Conservation (phyloP, 2,113 vertebrate species). For the Merops nubicus region DNA sequence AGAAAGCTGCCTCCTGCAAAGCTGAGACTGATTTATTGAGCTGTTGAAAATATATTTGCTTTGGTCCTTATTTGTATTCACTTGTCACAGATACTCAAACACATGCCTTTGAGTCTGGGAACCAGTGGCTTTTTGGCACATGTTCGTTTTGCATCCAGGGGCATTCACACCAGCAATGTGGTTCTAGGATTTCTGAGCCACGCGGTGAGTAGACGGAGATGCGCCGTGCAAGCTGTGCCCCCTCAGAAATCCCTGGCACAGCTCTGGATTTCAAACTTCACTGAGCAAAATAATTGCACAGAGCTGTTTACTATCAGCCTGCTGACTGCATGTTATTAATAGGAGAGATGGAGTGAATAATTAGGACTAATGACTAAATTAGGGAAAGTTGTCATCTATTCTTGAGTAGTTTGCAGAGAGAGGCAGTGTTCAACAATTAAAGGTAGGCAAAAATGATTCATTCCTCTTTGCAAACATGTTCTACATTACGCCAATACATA, state of each 20-base stretch:
- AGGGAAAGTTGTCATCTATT: slow-evolving; percentile 42
- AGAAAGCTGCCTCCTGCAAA: neutral
- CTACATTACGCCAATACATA: neutral
- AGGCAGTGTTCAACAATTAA: neutral
- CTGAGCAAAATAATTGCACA: slow-evolving; percentile 27
- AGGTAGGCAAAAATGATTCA: neutral
- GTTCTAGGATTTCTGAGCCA: neutral
- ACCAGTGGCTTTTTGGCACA: slow-evolving; percentile 34
- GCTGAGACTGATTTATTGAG: neutral
- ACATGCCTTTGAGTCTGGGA: slow-evolving; percentile 53
- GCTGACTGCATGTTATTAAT: slow-evolving; percentile 40
- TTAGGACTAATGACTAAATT: slow-evolving; percentile 55
- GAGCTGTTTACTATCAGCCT: slow-evolving; percentile 47
- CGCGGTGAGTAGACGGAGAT: neutral
- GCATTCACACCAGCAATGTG: neutral
- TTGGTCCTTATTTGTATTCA: slow-evolving; percentile 29
- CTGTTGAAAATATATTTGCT: neutral
- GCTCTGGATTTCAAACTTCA: neutral
- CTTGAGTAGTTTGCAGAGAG: slow-evolving; percentile 8
- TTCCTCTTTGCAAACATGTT: slow-evolving; percentile 2
- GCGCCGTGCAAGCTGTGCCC: neutral
- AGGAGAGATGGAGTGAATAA: slow-evolving; percentile 53
- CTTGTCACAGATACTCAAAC: slow-evolving; percentile 31
- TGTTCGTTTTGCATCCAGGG: slow-evolving; percentile 10
- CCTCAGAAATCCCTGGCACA: slow-evolving; percentile 30